A percentile compares a stretch with the other conserved stretches of the same genome.
These are phyloP conservation scores for Cuculus canorus DNA, from an alignment of 2,797 vertebrate genomes.

Conservation along the genomic window DNA sequence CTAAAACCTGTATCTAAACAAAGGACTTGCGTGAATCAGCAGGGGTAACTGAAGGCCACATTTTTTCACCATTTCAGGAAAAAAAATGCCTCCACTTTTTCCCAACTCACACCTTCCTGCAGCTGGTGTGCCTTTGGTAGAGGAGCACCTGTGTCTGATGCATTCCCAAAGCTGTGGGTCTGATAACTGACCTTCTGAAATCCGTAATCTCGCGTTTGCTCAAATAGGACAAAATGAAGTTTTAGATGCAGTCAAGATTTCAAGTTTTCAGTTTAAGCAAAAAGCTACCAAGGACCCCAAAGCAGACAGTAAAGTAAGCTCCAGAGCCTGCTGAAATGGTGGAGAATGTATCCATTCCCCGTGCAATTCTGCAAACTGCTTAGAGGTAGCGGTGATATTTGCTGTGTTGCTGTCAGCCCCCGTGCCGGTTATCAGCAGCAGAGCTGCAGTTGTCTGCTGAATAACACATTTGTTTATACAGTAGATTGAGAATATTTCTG, in stretches of 20 bases:
- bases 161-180: neutral
- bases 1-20: neutral
- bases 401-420: neutral
- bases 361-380: neutral
- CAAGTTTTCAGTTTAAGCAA: neutral
- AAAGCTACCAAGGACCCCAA: neutral
- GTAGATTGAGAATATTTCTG: slow-evolving; percentile 65
- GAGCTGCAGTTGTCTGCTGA: slow-evolving; percentile 55
- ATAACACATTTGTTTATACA: slow-evolving; percentile 74
- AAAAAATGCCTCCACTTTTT: neutral
- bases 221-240: neutral
- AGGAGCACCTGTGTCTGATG: neutral
- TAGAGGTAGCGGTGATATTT: neutral
- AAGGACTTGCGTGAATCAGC: neutral
- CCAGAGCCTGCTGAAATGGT: neutral
- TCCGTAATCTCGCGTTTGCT: fast-evolving
- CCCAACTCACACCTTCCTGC: neutral
- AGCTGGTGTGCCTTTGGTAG: neutral
- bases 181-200: neutral
- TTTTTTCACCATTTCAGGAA: neutral
- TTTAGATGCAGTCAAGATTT: neutral
- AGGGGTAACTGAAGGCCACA: neutral
- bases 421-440: slow-evolving; percentile 47
- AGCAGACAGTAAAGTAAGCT: neutral
- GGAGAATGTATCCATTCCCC: neutral